Evolutionary conservation across 2,797 vertebrate genomes (phyloP), one percentile per base, ranked within the genome.

Genomic region (Taeniopygia guttata): DNA sequence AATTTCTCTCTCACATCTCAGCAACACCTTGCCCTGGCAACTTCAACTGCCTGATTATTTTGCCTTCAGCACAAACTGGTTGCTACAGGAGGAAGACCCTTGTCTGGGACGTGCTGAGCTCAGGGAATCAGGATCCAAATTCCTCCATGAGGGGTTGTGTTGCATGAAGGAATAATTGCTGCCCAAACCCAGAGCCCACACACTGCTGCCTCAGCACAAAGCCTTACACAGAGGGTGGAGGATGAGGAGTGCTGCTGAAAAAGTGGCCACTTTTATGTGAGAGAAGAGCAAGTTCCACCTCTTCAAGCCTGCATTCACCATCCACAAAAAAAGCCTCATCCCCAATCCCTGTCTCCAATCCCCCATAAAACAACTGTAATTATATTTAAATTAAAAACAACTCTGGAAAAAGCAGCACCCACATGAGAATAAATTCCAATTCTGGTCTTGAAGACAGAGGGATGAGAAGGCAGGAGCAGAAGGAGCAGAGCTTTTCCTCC

Each of bases 141-240:
- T 18, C 8, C 56, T 30, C 14, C 9, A 4, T 8, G 25, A n/a
- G 30, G 13, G 8, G 5, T 9, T 27, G 15, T 40, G 16, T 7
- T 36, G 9, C 10, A 62, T 10, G 45, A 55, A 2, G 5, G 30
- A 82, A 7, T 45, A 45, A 76, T 12, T 42, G 43, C 29, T 42
- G 30, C 11, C 26, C 26, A 68, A 66, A 14, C 10, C 7, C 11
- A 79, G 52, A 38, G 14, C 8, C 11, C 36, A 21, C 3, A 0
- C 1, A 0, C 19, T n/a, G 38, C 32, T 55, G 3, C 43, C 40
- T 25, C 36, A 32, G 48, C 40, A 78, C 16, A 29, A 42, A 52
- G 13, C 9, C 34, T 9, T 3, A 5, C 11, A 30, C 9, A 3
- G 1, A 13, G 10, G 7, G 2, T 0, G 2, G 0, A 7, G 26